Base-by-base conservation (phyloP, 2,888 invertebrate species). In the Malthinus flaveolus region DNA sequence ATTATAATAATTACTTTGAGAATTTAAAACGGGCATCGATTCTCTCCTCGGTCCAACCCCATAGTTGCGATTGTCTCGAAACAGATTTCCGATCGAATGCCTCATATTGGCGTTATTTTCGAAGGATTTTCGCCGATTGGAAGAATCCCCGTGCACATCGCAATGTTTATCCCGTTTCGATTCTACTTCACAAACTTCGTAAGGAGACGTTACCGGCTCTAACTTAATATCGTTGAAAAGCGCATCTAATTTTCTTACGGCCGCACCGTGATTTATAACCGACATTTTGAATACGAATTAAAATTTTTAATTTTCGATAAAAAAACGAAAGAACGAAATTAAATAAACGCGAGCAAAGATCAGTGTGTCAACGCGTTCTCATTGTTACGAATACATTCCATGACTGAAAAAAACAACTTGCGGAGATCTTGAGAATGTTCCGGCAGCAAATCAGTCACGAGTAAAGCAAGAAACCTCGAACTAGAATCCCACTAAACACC, bases 211-310 rank as follows among this genome's bases (percentile, higher is more conserved):
- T 50, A 56, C 70, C 56, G 76, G 76, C 32, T 86, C 86, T 68
- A 88, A 73, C 72, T 82, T 85, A 69, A 87, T 84, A 71, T 85
- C 86, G 63, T 82, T 83, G 78, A 90, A 90, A 73, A 90, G 84
- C 42, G 87, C 86, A 74, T 90, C 89, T 71, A 90, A 79, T 67
- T 89, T 85, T 69, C 85, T 86, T 75, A 90, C 85, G 34, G 88
- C 87, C 61, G 84, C 82, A 56, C 84, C 85, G 70, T 87, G 86
- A 75, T 85, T 86, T 58, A 84, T 83, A 37, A 82, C 23, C 23
- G 23, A 23, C 23, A 23, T 23, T 23, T 23, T 79, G n/a, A 75
- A 72, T 52, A 73, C 73, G 78, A 78, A 78, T 49, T 42, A 9
- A 35, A 9, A 10, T 35, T 35, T 35, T 4, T 1, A 35, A 9